These are phyloP conservation scores for Tringa solitaria DNA, from an alignment of 2,113 vertebrate genomes.

Conservation along the genomic window DNA sequence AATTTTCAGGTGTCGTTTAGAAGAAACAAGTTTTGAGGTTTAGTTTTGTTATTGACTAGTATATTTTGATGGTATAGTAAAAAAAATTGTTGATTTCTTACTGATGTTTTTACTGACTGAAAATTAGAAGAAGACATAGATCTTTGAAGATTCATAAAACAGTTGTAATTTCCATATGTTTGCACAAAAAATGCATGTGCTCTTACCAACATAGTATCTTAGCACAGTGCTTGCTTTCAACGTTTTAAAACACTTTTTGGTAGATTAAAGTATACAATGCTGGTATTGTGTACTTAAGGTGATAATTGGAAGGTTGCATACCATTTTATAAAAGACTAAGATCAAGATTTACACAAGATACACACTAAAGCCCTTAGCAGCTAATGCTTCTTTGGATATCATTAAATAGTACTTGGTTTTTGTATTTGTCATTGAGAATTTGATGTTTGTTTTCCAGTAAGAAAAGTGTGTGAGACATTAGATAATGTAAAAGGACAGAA, in stretches of 20 bases:
- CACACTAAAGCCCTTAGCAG: background rate
- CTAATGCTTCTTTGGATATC: background rate
- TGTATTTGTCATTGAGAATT: background rate
- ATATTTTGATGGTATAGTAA: background rate
- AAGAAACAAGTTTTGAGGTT: background rate
- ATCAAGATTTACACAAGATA: background rate
- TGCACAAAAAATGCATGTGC: background rate
- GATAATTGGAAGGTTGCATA: background rate
- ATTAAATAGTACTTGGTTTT: background rate
- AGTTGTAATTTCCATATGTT: background rate
- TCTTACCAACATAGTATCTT: background rate
- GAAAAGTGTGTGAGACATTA: background rate
- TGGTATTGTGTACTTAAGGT: background rate
- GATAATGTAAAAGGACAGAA: background rate
- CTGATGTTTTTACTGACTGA: background rate
- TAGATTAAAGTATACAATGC: background rate
- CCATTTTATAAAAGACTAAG: background rate
- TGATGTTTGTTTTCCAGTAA: background rate
- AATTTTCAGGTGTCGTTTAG: background rate
- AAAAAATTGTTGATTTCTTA: background rate
- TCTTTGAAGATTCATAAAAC: rapidly evolving
- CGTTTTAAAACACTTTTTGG: background rate
- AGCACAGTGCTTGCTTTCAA: background rate
- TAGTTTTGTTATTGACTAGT: background rate
- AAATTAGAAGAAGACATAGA: background rate